Evolutionary conservation across 2,888 invertebrate species (phyloP).

Genomic region (Microctonus aethiopoides): DNA sequence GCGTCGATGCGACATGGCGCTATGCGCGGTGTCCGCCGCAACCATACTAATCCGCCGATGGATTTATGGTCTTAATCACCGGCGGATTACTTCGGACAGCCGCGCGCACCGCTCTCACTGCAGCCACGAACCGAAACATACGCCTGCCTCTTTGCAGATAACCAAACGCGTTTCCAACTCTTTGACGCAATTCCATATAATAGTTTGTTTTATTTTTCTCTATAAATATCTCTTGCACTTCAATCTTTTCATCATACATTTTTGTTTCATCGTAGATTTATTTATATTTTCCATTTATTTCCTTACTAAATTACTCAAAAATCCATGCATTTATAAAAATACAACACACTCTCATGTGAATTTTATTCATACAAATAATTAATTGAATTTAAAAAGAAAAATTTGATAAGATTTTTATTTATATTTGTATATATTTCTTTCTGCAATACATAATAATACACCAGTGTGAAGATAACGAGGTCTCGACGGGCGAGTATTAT

Average conservation of each 20-base stretch:
- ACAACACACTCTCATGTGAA: no score
- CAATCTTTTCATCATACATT: neutral
- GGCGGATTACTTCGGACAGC: conserved; percentile 71
- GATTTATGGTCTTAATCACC: conserved; percentile 76
- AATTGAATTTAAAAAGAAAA: no score
- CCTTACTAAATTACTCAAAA: no score
- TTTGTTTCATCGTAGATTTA: neutral
- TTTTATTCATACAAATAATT: no score
- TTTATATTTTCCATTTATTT: no score
- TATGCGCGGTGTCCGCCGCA: conserved; percentile 49
- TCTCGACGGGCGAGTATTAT: conserved; percentile 15
- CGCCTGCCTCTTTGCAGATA: conserved; percentile 66
- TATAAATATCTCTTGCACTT: neutral
- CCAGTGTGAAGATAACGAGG: neutral
- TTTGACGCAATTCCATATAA: conserved; percentile 2
- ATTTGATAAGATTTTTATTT: no score
- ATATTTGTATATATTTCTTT: no score
- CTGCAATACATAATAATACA: no score
- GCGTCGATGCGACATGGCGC: conserved; percentile 32
- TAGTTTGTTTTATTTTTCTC: neutral
- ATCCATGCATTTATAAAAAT: no score
- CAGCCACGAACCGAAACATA: conserved; percentile 62
- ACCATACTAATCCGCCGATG: conserved; percentile 68
- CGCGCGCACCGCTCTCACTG: conserved; percentile 54
- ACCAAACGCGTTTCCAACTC: conserved; percentile 44